These are phyloP conservation scores for Cyclophora albipunctata DNA, from an alignment of 2,888 invertebrate genomes.

Conservation along the genomic window DNA sequence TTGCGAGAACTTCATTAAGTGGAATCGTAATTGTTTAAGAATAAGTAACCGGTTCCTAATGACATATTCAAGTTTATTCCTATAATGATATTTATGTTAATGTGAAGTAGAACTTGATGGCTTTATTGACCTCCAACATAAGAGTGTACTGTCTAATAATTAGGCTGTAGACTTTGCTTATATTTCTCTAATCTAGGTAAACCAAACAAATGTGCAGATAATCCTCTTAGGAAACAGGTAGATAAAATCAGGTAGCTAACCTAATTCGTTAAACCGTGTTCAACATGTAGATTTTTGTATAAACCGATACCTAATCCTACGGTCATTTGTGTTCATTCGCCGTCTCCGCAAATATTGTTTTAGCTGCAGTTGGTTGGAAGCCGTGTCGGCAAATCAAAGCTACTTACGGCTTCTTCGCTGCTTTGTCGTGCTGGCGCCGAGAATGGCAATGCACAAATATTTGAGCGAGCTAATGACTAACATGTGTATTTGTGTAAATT, in stretches of 20 bases:
- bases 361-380: conserved; percentile 54
- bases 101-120: no score
- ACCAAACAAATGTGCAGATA: no score
- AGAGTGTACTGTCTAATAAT: no score
- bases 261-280: conserved; percentile 13
- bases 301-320: conserved; percentile 54
- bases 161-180: no score
- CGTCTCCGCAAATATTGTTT: conserved; percentile 62
- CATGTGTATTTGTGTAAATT: conserved; percentile 47
- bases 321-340: conserved; percentile 69
- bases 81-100: no score
- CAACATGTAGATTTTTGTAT: conserved; percentile 19
- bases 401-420: conserved; percentile 19
- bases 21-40: no score
- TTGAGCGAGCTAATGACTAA: conserved; percentile 67
- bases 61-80: no score
- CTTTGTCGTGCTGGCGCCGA: conserved; percentile 55
- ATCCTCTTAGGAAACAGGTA: no score
- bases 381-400: conserved; percentile 33
- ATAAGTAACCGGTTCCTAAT: no score
- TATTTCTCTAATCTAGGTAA: no score
- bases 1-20: no score
- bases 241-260: conserved; percentile 8
- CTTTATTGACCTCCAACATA: no score
- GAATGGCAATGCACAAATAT: conserved; percentile 66